These are phyloP conservation scores for Drosophila watanabei DNA, from an alignment of 1,140 invertebrate species.

Conservation along the genomic window DNA sequence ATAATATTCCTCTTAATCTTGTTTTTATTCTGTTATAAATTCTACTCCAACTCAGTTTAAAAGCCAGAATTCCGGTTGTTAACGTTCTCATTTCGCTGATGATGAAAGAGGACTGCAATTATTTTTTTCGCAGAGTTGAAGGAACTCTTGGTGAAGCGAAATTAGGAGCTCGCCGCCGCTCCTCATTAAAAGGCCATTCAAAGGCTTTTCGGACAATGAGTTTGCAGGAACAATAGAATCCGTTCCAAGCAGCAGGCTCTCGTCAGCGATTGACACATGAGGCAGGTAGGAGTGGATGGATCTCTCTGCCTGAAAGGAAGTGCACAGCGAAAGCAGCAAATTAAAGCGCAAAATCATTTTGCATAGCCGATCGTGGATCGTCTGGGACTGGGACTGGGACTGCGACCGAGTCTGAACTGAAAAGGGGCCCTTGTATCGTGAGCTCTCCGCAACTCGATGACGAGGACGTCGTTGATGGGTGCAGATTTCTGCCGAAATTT, in stretches of 20 bases:
- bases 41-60: neutral
- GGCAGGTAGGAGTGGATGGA: slow-evolving; percentile 41
- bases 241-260: slow-evolving; percentile 5
- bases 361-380: slow-evolving; percentile 65
- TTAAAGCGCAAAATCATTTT: slow-evolving; percentile 82
- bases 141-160: slow-evolving; percentile 25
- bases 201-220: slow-evolving; percentile 61
- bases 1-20: too few relatives aligned
- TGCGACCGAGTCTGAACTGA: slow-evolving; percentile 1
- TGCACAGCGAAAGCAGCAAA: slow-evolving; percentile 81
- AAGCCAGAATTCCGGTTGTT: slow-evolving; percentile 3
- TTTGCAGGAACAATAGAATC: slow-evolving; percentile 69
- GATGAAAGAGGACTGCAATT: slow-evolving; percentile 35
- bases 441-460: slow-evolving; percentile 47
- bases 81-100: slow-evolving; percentile 11
- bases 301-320: slow-evolving; percentile 63
- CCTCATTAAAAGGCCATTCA: slow-evolving; percentile 79
- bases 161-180: slow-evolving; percentile 48
- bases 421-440: slow-evolving; percentile 61
- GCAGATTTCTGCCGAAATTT: slow-evolving; percentile 85
- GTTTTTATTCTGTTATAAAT: too few relatives aligned
- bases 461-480: slow-evolving; percentile 79
- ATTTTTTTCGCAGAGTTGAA: slow-evolving; percentile 18
- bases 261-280: slow-evolving; percentile 71
- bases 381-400: slow-evolving; percentile 23